A percentile compares a stretch with the other conserved stretches of the same genome.
phyloP scores from a whole-genome alignment of 2,888 invertebrate genomes.

The Eucera pruinosa region DNA sequence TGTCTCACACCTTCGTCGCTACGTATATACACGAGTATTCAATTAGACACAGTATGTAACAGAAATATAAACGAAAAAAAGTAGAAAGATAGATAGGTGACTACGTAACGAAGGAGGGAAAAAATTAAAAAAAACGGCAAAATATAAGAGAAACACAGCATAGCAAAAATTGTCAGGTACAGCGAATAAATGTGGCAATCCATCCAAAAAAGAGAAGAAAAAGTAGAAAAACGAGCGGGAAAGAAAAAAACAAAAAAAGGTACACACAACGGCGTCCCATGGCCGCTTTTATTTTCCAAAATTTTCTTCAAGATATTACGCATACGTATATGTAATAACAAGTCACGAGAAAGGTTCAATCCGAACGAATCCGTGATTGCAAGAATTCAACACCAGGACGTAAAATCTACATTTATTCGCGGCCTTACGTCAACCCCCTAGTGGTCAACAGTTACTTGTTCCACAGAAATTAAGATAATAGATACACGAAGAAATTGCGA shows the following conservation, averaged over 20 bases:
- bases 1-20: constrained; percentile 59
- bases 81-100: constrained; percentile 50
- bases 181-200: constrained; percentile 61
- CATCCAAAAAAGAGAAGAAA: constrained; percentile 62
- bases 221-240: constrained; percentile 63
- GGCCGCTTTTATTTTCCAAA: constrained; percentile 65
- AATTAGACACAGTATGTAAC: constrained; percentile 74
- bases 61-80: constrained; percentile 48
- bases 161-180: constrained; percentile 70
- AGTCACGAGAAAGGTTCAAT: constrained; percentile 22
- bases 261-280: constrained; percentile 72
- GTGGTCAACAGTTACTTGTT: no score
- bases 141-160: constrained; percentile 65
- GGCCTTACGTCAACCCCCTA: no score
- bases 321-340: neutral
- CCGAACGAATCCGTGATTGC: neutral
- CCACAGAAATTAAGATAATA: no score
- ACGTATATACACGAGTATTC: constrained; percentile 41
- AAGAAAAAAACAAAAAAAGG: constrained; percentile 71
- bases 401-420: no score
- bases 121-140: constrained; percentile 54
- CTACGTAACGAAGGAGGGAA: constrained; percentile 60
- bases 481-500: no score
- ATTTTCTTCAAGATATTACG: constrained; percentile 41
- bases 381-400: no score